phyloP scores from a whole-genome alignment of 2,113 vertebrate species.

The Callorhinus ursinus region DNA sequence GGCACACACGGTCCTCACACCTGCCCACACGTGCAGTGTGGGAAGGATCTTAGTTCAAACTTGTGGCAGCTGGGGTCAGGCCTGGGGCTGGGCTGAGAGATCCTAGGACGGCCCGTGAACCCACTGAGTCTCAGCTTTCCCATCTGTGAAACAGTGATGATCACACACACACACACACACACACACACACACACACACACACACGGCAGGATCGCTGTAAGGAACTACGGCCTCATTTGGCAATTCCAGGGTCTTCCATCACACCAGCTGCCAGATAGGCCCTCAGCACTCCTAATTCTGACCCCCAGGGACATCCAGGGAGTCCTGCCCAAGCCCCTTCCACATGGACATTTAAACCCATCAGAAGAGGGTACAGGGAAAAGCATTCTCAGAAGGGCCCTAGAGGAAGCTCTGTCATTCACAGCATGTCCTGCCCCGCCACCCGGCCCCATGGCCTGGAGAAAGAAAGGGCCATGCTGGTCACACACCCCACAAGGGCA shows the following conservation, averaged over 20 bases:
- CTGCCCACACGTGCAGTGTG: accelerated
- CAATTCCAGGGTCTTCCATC: background rate
- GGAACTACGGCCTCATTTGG: accelerated
- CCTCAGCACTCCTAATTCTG: background rate
- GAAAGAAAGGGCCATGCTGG: background rate
- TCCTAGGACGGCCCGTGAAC: background rate
- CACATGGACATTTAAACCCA: accelerated
- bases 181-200: background rate
- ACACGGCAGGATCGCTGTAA: accelerated
- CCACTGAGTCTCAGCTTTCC: background rate
- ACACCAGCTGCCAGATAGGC: accelerated
- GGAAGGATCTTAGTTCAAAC: background rate
- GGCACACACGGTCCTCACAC: background rate
- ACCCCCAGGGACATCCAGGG: background rate
- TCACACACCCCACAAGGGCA: background rate
- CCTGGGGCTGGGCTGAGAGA: background rate
- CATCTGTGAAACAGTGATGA: background rate
- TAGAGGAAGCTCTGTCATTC: background rate
- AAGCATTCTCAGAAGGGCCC: background rate
- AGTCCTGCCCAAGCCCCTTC: background rate
- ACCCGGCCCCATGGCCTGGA: accelerated
- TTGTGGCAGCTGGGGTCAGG: background rate
- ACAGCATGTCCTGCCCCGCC: accelerated
- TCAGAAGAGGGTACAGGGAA: background rate
- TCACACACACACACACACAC: background rate